A percentile compares a stretch with the other conserved stretches of the same genome.
phyloP scores from a whole-genome alignment of 2,113 vertebrate genomes.

The Rhinolophus sinicus region DNA sequence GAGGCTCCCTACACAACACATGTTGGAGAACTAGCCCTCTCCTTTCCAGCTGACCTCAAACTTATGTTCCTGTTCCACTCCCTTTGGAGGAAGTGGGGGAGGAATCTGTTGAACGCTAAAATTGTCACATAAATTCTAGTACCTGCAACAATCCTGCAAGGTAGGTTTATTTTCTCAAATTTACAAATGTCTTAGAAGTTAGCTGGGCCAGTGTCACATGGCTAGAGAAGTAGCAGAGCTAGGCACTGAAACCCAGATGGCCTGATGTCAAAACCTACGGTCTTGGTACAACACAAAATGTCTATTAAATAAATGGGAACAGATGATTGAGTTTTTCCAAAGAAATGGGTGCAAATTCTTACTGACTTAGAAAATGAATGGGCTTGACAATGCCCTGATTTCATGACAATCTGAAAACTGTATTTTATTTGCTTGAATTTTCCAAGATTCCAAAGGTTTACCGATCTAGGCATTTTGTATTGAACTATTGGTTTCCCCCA shows the following conservation, averaged over 20 bases:
- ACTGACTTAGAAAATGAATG: slow-evolving; percentile 9
- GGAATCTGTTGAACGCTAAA: not conserved
- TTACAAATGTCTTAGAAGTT: not conserved
- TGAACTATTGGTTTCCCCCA: not conserved
- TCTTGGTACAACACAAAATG: not conserved
- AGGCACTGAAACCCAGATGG: not conserved
- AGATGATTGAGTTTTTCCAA: not conserved
- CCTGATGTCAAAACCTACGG: not conserved
- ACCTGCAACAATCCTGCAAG: not conserved
- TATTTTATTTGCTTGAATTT: slow-evolving; percentile 2
- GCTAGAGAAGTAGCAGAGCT: not conserved
- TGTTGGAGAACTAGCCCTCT: not conserved
- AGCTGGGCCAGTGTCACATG: not conserved
- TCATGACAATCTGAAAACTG: not conserved
- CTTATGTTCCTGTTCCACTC: not conserved
- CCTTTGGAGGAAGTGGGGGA: not conserved
- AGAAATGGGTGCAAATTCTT: not conserved
- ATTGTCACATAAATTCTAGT: not conserved
- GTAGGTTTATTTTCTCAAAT: not conserved
- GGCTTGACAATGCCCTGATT: not conserved
- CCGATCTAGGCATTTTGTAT: not conserved
- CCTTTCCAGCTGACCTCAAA: not conserved
- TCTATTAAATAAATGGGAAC: not conserved
- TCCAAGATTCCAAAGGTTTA: slow-evolving; percentile 38
- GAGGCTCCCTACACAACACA: not conserved